phyloP scores from a whole-genome alignment of 2,113 vertebrate species.

The Parus major region DNA sequence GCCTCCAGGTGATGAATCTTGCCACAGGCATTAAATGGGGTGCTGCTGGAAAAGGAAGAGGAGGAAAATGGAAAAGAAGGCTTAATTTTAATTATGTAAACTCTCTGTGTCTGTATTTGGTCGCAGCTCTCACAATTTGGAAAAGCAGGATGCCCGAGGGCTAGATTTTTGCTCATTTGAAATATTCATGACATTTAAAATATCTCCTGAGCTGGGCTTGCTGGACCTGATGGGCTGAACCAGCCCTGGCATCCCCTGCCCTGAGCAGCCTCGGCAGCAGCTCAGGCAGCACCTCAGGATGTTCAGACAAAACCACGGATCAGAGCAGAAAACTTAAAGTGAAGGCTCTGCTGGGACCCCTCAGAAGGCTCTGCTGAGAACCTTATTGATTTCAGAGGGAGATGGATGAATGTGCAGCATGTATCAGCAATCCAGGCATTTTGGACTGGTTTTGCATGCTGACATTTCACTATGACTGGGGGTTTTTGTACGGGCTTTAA shows the following conservation, averaged over 20 bases:
- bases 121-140: background rate
- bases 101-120: background rate
- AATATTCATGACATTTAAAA: slow-evolving; percentile 21
- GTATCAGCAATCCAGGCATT: background rate
- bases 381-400: background rate
- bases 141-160: background rate
- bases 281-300: background rate
- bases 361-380: background rate
- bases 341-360: background rate
- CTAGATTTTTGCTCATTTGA: slow-evolving; percentile 22
- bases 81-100: slow-evolving; percentile 35
- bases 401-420: background rate
- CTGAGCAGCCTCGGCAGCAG: background rate
- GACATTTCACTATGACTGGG: background rate
- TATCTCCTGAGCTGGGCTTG: background rate
- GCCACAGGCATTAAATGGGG: slow-evolving; percentile 38
- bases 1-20: slow-evolving; percentile 34
- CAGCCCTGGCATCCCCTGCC: background rate
- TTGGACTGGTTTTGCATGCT: background rate
- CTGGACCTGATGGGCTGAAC: background rate
- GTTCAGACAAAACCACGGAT: rapidly evolving
- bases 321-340: background rate
- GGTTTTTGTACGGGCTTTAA: background rate
- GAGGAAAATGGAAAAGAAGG: background rate
- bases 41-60: background rate